Evolutionary conservation across 2,113 vertebrate genomes (phyloP), one percentile per base, ranked within the genome.

Genomic region (Bolborhynchus lineola): DNA sequence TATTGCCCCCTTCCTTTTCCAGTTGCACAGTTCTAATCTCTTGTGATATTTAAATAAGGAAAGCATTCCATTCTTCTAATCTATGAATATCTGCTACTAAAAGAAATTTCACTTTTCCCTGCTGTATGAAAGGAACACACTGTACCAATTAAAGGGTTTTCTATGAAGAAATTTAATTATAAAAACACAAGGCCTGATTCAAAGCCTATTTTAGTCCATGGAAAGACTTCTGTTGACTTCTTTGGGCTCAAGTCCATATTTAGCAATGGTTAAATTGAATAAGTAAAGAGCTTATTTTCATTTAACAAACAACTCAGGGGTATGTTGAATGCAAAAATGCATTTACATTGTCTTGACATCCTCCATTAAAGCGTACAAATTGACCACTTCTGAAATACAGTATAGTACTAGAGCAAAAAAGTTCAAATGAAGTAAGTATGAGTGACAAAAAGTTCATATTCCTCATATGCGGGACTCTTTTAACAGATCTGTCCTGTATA

Each of bases 81-180:
- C 44, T 65, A 64, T 85, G 59, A 88, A 78, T 90, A 91, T 67
- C 55, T 77, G 29, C 71, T 81, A 50, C 79, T 90, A 77, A 82
- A 96, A 69, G 86, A 90, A 92, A 92, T 81, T 57, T 86, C 37
- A 78, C 63, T 93, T 82, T 86, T 81, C 47, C 49, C 67, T 8
- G 0, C 16, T 72, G 10, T 46, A 81, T 77, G 49, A 95, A 77
- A 94, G 64, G 60, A 94, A 82, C 71, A 81, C 63, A 52, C 76
- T 88, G 92, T 96, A 94, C 28, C 60, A 96, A 90, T 93, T 92
- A 93, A 83, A 92, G 78, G 82, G 17, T 16, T 83, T 94, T 93
- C 88, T 83, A 59, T 71, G 60, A 93, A 96, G 29, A 94, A 95
- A 93, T 71, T 72, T 93, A 96, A 96, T 96, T 96, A 95, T 93